Evolutionary conservation across 2,888 invertebrate species (phyloP), one percentile per base, ranked within the genome.

Genomic region (Drosophila testacea): DNA sequence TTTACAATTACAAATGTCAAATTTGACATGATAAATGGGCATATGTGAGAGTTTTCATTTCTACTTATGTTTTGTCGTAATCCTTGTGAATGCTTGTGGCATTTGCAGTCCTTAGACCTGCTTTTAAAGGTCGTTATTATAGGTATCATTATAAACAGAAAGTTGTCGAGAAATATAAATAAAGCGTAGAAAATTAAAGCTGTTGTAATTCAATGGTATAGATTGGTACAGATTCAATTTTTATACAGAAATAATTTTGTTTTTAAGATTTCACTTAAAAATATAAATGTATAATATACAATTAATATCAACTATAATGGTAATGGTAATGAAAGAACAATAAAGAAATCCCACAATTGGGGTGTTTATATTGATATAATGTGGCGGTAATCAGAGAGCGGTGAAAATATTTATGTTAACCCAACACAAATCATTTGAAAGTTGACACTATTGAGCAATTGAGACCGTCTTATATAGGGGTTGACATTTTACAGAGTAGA

Each of bases 1-100:
- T 85, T 84, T 84, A 88, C 88, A 84, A 84, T 88, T 88, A 84
- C 84, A 88, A 84, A 88, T 84, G 88, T 84, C 84, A 84, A 85
- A 78, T 70, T 77, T 82, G 83, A 83, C 85, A 83, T 87, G 83
- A 83, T 87, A 84, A 84, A 83, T 83, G 88, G 79, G 88, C 85
- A 87, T 82, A 87, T 87, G 83, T 83, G 88, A 69, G 66, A 32
- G 32, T 73, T 75, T 72, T 70, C 36, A 51, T 22, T 68, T 71
- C 69, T 50, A 30, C 77, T 30, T 22, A 38, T 22, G 38, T n/a
- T 52, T 54, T 60, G 13, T 64, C 46, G 42, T 32, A 22, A 51
- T 60, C 22, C 59, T 11, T 59, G 47, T 69, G 34, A 55, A 67
- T 83, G 67, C 78, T 66, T 47, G 11, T 79, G 77, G 63, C 87